A percentile compares a stretch with the other conserved stretches of the same genome.
Conservation (phyloP, 2,888 invertebrate species). For the Pseudococcus longispinus region DNA sequence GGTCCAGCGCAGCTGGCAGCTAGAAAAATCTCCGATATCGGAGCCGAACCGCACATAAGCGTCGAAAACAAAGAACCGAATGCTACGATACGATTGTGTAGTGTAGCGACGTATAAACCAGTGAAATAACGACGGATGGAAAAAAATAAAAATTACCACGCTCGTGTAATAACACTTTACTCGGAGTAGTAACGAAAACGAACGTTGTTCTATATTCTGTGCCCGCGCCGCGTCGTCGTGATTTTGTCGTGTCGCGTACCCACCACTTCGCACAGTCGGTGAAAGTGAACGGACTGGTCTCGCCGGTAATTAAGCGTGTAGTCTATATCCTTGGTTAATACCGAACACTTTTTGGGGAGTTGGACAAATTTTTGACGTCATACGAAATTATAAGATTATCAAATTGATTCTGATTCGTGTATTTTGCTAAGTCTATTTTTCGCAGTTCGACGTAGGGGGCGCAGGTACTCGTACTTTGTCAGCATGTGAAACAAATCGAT, state of each 20-base stretch:
- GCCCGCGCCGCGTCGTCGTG: constrained; percentile 25
- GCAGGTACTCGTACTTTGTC: too few species aligned
- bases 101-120: too few species aligned
- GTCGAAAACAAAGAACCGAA: constrained; percentile 30
- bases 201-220: constrained; percentile 46
- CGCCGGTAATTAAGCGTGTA: constrained; percentile 48
- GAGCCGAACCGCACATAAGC: background rate
- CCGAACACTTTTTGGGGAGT: constrained; percentile 5
- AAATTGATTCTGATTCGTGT: background rate
- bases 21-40: background rate
- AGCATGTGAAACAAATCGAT: too few species aligned
- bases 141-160: background rate
- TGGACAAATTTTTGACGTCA: constrained; percentile 37
- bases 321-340: constrained; percentile 24
- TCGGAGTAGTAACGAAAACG: background rate
- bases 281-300: constrained; percentile 56
- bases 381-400: background rate
- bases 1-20: background rate
- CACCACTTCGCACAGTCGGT: constrained; percentile 44
- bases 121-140: too few species aligned
- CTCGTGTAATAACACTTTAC: constrained; percentile 28
- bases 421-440: background rate
- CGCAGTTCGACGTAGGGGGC: background rate
- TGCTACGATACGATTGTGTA: background rate
- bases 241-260: constrained; percentile 53